A percentile compares a stretch with the other conserved stretches of the same genome.
Evolutionary conservation across 2,888 invertebrate genomes (phyloP).

Genomic region (Thecocarcelia acutangulata): DNA sequence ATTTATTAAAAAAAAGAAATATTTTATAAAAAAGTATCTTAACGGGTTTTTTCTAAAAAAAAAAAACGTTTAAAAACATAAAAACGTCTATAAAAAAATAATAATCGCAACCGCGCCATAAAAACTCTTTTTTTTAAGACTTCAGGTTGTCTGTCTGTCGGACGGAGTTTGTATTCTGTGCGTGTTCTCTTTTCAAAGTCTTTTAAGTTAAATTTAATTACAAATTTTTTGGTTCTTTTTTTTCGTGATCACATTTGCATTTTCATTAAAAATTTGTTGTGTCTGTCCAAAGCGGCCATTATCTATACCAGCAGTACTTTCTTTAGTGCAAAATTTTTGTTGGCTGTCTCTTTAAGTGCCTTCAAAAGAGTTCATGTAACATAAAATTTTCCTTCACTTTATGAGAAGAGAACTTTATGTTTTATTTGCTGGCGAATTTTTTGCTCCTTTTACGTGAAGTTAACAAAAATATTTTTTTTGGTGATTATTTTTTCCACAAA

Average conservation of each 20-base stretch:
- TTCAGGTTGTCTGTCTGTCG: slow-evolving; percentile 29
- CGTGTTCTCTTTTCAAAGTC: slow-evolving; percentile 8
- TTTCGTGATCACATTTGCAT: slow-evolving; percentile 32
- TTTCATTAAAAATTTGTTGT: slow-evolving; percentile 42
- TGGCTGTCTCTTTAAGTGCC: slow-evolving; percentile 2
- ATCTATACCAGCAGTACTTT: too few relatives aligned
- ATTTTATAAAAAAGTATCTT: slow-evolving; percentile 2
- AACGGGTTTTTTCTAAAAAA: slow-evolving; percentile 18
- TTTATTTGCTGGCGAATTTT: background rate
- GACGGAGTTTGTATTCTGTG: slow-evolving; percentile 32
- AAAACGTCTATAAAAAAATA: slow-evolving; percentile 36
- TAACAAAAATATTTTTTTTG: slow-evolving; percentile 34
- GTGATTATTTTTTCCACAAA: slow-evolving; percentile 16
- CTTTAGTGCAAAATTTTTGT: slow-evolving; percentile 16
- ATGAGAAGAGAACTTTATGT: slow-evolving; percentile 23
- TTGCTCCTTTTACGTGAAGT: slow-evolving; percentile 42
- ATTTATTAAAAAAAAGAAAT: slow-evolving; percentile 18
- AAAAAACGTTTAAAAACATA: slow-evolving; percentile 13
- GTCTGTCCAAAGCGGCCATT: slow-evolving; percentile 55
- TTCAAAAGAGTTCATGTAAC: slow-evolving; percentile 29
- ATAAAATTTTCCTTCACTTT: slow-evolving; percentile 7
- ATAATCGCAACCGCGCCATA: slow-evolving; percentile 21
- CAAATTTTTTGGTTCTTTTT: background rate
- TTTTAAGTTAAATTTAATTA: slow-evolving; percentile 50
- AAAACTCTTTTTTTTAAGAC: slow-evolving; percentile 17